Base-by-base conservation (phyloP, 1,140 invertebrate genomes). In the Oppia nitens region DNA sequence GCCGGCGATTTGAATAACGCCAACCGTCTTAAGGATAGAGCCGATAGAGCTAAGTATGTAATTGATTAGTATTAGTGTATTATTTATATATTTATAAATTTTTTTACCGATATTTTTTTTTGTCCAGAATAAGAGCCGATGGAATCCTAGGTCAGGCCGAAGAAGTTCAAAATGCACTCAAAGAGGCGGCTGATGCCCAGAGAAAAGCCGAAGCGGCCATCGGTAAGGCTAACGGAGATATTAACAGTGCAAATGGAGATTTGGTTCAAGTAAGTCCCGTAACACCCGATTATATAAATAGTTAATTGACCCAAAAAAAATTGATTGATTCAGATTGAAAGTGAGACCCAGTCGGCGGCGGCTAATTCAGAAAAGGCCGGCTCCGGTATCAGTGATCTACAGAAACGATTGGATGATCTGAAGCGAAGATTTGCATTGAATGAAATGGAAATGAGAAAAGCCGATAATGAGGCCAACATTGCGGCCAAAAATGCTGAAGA, bases 351-450 rank as follows among this genome's bases (percentile, higher is more conserved):
- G 28, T 78, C 79, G 60, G 87, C 86, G 1, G 79, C 82, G 65
- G 75, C 76, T 32, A 83, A 83, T 62, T 81, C 85, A 0, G 80
- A 81, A 57, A 77, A 80, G 55, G 87, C 85, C 1, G 76, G 80
- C 28, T 72, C 75, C 27, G 78, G 81, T 47, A 82, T 91, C 0
- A 76, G 81, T 47, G 66, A 71, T 1, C 71, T 92, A 53, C 79
- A 82, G 45, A 71, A 72, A 0, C 75, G 80, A 53, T 70, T 91
- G 17, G 79, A 81, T 60, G 76, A 78, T 40, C 73, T 93, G 11
- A 81, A 86, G 65, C 82, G 81, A 53, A 80, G 83, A 65, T 83
- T 83, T 52, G 74, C 82, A 2, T 81, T 81, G 67, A 89, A 90
- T 68, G 79, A 85, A 63, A 71, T 77, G 24, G 72, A 78, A 28